These are phyloP conservation scores for Madoqua kirkii DNA, from an alignment of 2,113 vertebrate species.

Conservation along the genomic window DNA sequence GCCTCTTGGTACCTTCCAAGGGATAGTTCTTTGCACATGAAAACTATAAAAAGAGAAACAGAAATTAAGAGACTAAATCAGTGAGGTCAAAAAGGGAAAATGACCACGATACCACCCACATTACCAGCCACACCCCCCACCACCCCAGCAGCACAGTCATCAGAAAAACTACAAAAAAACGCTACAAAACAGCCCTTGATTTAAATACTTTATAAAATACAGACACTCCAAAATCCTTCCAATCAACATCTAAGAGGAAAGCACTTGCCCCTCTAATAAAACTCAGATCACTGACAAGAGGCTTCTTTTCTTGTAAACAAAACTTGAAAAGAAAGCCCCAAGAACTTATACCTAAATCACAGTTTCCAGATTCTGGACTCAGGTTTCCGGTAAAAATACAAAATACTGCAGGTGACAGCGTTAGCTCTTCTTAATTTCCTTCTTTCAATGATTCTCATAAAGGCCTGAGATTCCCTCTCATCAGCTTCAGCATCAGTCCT, in stretches of 20 bases:
- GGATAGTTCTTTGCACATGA: background rate
- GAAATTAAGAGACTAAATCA: background rate
- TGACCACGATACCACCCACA: background rate
- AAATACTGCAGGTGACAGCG: rapidly evolving
- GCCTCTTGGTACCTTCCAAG: background rate
- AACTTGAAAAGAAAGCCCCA: background rate
- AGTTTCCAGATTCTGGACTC: background rate
- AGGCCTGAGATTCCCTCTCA: background rate
- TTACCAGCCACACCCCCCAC: background rate
- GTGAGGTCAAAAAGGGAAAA: background rate
- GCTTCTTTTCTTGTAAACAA: background rate
- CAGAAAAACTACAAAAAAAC: rapidly evolving
- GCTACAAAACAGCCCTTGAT: background rate
- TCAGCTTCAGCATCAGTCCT: background rate
- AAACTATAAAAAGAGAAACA: background rate
- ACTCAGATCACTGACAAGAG: background rate
- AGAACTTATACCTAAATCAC: background rate
- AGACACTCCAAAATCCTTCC: background rate
- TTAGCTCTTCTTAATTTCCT: background rate
- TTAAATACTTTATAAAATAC: background rate
- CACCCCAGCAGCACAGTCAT: background rate
- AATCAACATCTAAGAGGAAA: background rate
- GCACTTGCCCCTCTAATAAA: background rate
- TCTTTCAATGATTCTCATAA: background rate
- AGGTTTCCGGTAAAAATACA: background rate